phyloP scores from a whole-genome alignment of 2,888 invertebrate species.

The Agrotis exclamationis region DNA sequence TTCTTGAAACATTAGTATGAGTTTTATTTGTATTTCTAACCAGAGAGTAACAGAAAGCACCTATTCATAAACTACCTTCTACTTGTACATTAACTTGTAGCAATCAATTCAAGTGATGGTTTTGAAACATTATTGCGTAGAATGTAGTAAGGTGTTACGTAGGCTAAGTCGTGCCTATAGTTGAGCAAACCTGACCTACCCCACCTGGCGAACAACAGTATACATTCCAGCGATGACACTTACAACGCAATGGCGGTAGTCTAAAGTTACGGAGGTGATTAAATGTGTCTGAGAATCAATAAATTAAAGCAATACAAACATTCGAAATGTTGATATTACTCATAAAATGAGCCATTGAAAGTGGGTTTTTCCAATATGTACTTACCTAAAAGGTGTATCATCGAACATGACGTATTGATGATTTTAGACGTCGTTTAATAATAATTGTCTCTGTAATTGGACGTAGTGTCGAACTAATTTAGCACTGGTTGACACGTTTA shows the following conservation, averaged over 20 bases:
- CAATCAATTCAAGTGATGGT: slow-evolving; percentile 17
- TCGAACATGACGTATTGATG: neutral
- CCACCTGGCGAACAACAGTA: slow-evolving; percentile 14
- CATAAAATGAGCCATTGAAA: neutral
- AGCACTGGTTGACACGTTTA: neutral
- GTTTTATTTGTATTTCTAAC: slow-evolving; percentile 14
- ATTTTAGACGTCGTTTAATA: neutral
- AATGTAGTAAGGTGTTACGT: slow-evolving; percentile 21
- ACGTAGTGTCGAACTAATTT: neutral
- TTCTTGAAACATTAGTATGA: neutral
- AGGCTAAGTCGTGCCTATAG: neutral
- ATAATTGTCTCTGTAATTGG: no score
- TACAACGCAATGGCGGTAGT: slow-evolving; percentile 17
- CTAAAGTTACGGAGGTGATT: slow-evolving; percentile 14
- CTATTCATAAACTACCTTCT: neutral
- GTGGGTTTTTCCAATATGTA: neutral
- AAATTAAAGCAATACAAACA: neutral
- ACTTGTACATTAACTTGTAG: neutral
- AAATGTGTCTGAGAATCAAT: neutral
- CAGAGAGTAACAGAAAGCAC: neutral
- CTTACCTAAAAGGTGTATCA: neutral
- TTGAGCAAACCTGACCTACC: slow-evolving; percentile 28
- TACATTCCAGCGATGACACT: slow-evolving; percentile 15
- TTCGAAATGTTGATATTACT: neutral
- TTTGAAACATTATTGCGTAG: slow-evolving; percentile 12